phyloP scores from a whole-genome alignment of 2,113 vertebrate genomes.

The Cavia porcellus region DNA sequence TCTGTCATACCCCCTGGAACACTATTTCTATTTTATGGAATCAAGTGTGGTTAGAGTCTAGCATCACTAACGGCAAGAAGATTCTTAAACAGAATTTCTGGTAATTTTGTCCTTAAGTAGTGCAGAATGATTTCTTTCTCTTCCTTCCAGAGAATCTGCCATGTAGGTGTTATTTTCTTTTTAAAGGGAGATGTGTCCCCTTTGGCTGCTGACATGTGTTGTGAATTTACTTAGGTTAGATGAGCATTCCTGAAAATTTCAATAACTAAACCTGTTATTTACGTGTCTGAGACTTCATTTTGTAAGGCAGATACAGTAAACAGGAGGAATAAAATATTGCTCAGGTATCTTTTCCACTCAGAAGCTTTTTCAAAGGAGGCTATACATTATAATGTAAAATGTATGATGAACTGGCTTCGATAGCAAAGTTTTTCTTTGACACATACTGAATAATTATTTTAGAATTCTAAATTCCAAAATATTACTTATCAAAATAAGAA shows the following conservation, averaged over 20 bases:
- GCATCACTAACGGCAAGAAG: neutral
- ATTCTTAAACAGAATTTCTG: neutral
- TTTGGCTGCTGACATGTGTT: neutral
- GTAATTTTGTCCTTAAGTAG: neutral
- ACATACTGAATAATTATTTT: constrained; percentile 21
- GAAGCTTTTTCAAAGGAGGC: constrained; percentile 45
- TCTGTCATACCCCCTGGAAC: neutral
- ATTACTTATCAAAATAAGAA: constrained; percentile 32
- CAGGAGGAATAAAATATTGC: constrained; percentile 46
- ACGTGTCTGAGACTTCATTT: constrained; percentile 45
- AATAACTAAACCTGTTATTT: neutral
- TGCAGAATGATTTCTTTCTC: neutral
- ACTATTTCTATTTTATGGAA: neutral
- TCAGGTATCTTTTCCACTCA: constrained; percentile 21
- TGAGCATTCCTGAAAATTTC: constrained; percentile 4
- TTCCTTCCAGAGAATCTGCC: neutral
- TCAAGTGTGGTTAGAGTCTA: neutral
- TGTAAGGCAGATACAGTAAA: constrained; percentile 15
- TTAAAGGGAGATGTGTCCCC: neutral
- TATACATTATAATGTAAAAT: constrained; percentile 24
- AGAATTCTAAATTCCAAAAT: constrained; percentile 35
- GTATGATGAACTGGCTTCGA: constrained; percentile 14
- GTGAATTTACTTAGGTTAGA: constrained; percentile 16
- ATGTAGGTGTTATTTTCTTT: neutral
- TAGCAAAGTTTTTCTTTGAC: constrained; percentile 43